phyloP scores from a whole-genome alignment of 2,888 invertebrate species.

The Frankliniella intonsa region DNA sequence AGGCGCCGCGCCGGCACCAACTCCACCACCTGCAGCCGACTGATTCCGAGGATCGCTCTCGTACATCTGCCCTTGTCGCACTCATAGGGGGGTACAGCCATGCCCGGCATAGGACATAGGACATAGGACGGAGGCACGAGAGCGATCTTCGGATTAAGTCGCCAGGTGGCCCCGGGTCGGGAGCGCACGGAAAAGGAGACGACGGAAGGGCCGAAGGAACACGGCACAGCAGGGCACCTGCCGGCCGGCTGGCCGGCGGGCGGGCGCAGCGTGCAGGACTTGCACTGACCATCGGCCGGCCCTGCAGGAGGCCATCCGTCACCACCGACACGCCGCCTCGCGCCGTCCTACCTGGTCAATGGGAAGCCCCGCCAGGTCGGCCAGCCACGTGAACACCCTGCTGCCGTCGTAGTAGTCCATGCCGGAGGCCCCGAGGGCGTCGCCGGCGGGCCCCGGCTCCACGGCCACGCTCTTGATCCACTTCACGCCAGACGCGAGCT shows the following conservation, averaged over 20 bases:
- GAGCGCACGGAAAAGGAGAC: neutral
- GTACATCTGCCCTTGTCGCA: too few species aligned
- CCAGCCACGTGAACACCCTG: slow-evolving; percentile 62
- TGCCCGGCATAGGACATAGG: too few species aligned
- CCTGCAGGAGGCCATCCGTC: neutral
- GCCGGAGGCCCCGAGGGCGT: neutral
- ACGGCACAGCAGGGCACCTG: neutral
- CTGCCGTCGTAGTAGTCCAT: slow-evolving; percentile 62
- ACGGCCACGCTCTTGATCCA: neutral
- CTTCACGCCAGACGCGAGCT: neutral
- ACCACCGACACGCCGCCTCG: neutral
- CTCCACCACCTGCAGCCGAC: too few species aligned
- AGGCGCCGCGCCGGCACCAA: too few species aligned
- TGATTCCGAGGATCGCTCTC: too few species aligned
- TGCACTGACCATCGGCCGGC: neutral
- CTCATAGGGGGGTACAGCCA: too few species aligned
- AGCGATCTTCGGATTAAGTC: too few species aligned
- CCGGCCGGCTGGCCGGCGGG: neutral
- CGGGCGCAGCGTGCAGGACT: neutral
- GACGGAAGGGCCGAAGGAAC: neutral
- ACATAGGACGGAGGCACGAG: too few species aligned
- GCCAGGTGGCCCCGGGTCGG: too few species aligned
- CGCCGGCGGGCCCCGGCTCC: neutral
- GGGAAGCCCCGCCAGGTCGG: slow-evolving; percentile 63
- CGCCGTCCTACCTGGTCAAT: slow-evolving; percentile 67